Evolutionary conservation across 2,888 invertebrate genomes (phyloP).

Genomic region (Drosophila cognata): DNA sequence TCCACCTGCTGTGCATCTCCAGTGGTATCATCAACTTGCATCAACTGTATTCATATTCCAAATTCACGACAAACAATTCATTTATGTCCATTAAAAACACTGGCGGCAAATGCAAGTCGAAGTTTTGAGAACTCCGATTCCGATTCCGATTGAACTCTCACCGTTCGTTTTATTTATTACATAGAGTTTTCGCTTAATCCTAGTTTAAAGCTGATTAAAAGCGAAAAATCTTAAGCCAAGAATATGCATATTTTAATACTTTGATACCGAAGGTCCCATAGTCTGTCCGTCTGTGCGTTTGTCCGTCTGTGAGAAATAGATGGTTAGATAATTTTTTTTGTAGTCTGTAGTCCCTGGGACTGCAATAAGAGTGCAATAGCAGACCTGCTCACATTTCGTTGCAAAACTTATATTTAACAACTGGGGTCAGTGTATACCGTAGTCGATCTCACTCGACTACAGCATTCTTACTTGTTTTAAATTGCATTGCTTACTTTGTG

Average conservation of each 20-base stretch:
- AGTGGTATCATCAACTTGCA: conserved; percentile 43
- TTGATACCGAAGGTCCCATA: neutral
- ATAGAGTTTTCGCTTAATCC: neutral
- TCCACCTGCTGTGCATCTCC: conserved; percentile 32
- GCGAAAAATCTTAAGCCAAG: neutral
- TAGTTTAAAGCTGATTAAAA: neutral
- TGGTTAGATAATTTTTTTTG: too few species aligned
- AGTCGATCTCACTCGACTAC: too few species aligned
- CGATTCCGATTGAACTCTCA: neutral
- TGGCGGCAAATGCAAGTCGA: neutral
- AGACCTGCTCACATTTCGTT: too few species aligned
- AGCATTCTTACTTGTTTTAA: neutral
- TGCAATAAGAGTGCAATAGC: too few species aligned
- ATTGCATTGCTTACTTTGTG: neutral
- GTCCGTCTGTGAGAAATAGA: too few species aligned
- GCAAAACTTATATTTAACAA: too few species aligned
- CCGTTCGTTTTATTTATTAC: neutral
- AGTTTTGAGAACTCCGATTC: conserved; percentile 2
- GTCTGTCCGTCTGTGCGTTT: too few species aligned
- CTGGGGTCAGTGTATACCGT: too few species aligned
- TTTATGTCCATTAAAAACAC: conserved; percentile 35
- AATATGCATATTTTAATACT: neutral
- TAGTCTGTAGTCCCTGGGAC: too few species aligned
- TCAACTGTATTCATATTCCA: conserved; percentile 26
- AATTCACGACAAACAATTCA: conserved; percentile 34